Base-by-base conservation (phyloP, 2,797 vertebrate genomes). In the Eptatretus atami region DNA sequence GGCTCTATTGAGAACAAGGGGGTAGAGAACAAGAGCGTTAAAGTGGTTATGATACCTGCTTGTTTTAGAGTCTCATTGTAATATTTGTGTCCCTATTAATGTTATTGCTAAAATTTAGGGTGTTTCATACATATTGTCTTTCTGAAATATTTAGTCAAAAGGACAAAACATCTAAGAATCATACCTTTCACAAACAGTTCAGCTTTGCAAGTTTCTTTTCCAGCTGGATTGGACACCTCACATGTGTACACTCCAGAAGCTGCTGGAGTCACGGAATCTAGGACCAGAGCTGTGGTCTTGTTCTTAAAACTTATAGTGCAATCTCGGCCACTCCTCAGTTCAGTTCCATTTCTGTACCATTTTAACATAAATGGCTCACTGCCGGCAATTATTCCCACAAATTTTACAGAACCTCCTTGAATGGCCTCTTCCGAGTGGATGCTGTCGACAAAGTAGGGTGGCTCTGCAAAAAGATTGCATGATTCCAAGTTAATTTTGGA, bases 171-270 rank as follows among this genome's bases (percentile, higher is more conserved):
- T 44, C 6, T 44, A 44, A 44, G 31, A 44, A 44, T 77, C 83
- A 75, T 73, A 98, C 90, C 92, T 94, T 93, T 96, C 69, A 98
- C 78, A 67, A 77, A 77, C 65, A 98, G 82, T 24, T 66, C 76
- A 12, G 85, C 81, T 3, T 82, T 78, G 68, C 80, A 83, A 69
- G 75, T 86, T 63, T 82, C 80, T 71, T 80, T 82, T 19, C 88
- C 90, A 61, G 84, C 86, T 11, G 84, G 78, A 9, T 95, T 98
- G 66, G 79, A 80, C 68, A 96, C 81, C 71, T 93, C 78, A 67
- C 92, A 98, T 52, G 83, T 92, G 67, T 96, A 96, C 66, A 95
- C 90, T 66, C 87, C 90, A 0, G 80, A 78, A 63, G 87, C 77
- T 63, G 76, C 72, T 64, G 74, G 68, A 66, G 81, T 76, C 63